phyloP scores from a whole-genome alignment of 2,888 invertebrate genomes.

The Pyrgus malvae region DNA sequence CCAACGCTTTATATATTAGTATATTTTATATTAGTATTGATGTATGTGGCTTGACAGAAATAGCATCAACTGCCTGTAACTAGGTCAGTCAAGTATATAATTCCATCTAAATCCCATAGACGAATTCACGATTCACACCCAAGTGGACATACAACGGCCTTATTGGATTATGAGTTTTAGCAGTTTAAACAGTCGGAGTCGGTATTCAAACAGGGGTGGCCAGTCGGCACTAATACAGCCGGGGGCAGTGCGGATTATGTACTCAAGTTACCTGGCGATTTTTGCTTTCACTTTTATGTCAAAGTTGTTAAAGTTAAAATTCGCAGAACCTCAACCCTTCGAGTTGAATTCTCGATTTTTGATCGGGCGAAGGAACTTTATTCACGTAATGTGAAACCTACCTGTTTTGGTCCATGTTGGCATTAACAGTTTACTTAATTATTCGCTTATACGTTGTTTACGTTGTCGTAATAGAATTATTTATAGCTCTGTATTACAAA shows the following conservation, averaged over 20 bases:
- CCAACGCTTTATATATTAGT: too few relatives aligned
- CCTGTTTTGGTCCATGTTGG: slow-evolving; percentile 6
- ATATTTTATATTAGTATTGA: too few relatives aligned
- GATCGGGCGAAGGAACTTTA: slow-evolving; percentile 10
- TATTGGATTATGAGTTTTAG: slow-evolving; percentile 74
- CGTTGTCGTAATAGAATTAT: neutral
- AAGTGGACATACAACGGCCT: slow-evolving; percentile 56
- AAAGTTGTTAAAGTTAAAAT: slow-evolving; percentile 35
- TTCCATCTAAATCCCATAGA: slow-evolving; percentile 27
- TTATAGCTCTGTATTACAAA: neutral
- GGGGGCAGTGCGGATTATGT: slow-evolving; percentile 37
- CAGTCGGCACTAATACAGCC: slow-evolving; percentile 52
- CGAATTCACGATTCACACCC: slow-evolving; percentile 46
- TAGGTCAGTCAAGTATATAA: neutral
- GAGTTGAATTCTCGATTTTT: slow-evolving; percentile 21
- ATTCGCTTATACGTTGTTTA: neutral
- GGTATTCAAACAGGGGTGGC: slow-evolving; percentile 58
- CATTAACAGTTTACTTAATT: neutral
- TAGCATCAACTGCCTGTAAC: neutral
- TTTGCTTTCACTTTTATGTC: slow-evolving; percentile 34
- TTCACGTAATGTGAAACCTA: slow-evolving; percentile 25
- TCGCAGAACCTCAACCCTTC: slow-evolving; percentile 20
- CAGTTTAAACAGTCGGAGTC: slow-evolving; percentile 63
- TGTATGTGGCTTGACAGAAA: neutral
- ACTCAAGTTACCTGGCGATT: slow-evolving; percentile 30